These are phyloP conservation scores for Eulemur rufifrons DNA, from an alignment of 2,113 vertebrate genomes.

Conservation along the genomic window DNA sequence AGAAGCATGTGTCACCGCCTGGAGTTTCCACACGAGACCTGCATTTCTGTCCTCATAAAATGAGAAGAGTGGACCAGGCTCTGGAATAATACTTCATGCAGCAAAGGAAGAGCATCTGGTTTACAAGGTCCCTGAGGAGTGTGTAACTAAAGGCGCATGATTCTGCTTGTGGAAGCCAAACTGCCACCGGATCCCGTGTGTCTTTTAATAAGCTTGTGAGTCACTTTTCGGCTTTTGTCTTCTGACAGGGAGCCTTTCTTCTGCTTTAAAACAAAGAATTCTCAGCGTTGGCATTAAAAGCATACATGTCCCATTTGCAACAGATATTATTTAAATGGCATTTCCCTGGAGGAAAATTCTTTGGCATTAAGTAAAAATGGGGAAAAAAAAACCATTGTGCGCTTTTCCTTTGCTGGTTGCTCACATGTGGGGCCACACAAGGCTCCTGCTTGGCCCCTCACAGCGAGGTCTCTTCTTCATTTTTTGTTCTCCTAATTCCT, in stretches of 20 bases:
- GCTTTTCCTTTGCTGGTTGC: not conserved
- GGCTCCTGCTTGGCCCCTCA: not conserved
- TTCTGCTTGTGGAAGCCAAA: not conserved
- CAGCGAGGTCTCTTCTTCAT: rapidly evolving
- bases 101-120: not conserved
- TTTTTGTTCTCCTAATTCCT: not conserved
- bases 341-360: not conserved
- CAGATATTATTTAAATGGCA: not conserved
- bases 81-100: not conserved
- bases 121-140: not conserved
- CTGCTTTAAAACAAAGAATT: constrained; percentile 53
- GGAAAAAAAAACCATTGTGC: not conserved
- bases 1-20: not conserved
- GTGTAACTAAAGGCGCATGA: not conserved
- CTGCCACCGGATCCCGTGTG: not conserved
- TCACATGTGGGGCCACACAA: rapidly evolving
- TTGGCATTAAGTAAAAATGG: not conserved
- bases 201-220: constrained; percentile 11
- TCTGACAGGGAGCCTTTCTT: constrained; percentile 40
- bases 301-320: not conserved
- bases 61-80: not conserved
- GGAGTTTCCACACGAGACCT: not conserved
- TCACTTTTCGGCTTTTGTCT: constrained; percentile 59
- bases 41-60: not conserved
- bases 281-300: not conserved